Evolutionary conservation across 2,888 invertebrate genomes (phyloP).

Genomic region (Myathropa florea): DNA sequence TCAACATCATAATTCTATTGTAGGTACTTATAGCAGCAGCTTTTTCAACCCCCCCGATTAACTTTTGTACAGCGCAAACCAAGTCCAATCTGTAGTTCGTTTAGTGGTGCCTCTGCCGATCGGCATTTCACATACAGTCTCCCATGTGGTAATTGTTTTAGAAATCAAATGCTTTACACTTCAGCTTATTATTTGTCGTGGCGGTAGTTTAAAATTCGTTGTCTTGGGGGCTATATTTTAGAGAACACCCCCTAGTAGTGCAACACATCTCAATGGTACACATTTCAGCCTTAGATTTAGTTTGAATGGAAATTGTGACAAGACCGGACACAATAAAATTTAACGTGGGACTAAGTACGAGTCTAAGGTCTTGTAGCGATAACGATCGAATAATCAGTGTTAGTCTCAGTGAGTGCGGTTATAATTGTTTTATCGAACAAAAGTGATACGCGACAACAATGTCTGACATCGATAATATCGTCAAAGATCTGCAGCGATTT

Average conservation of each 20-base stretch:
- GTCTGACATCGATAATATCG: slow-evolving; percentile 78
- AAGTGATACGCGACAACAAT: slow-evolving; percentile 70
- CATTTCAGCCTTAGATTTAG: slow-evolving; percentile 48
- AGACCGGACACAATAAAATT: slow-evolving; percentile 30
- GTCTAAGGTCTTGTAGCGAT: not conserved
- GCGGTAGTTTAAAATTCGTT: not conserved
- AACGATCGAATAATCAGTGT: not conserved
- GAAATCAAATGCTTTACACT: slow-evolving; percentile 40
- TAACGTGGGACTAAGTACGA: slow-evolving; percentile 1
- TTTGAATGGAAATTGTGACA: slow-evolving; percentile 65
- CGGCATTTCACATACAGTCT: slow-evolving; percentile 6
- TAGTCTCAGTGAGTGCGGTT: not conserved
- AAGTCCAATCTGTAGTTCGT: slow-evolving; percentile 23
- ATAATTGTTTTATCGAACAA: not conserved
- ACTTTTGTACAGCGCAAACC: slow-evolving; percentile 27
- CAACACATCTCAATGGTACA: slow-evolving; percentile 25
- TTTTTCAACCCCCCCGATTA: slow-evolving; percentile 42
- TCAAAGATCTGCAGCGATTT: slow-evolving; percentile 78
- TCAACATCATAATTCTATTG: slow-evolving; percentile 32
- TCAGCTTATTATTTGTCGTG: not conserved
- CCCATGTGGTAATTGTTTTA: slow-evolving; percentile 51
- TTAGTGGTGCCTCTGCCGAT: not conserved
- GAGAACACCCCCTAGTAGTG: not conserved
- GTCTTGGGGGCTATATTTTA: not conserved
- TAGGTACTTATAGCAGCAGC: slow-evolving; percentile 7